These are phyloP conservation scores for Dermolepida albohirtum DNA, from an alignment of 2,888 invertebrate genomes.

Conservation along the genomic window DNA sequence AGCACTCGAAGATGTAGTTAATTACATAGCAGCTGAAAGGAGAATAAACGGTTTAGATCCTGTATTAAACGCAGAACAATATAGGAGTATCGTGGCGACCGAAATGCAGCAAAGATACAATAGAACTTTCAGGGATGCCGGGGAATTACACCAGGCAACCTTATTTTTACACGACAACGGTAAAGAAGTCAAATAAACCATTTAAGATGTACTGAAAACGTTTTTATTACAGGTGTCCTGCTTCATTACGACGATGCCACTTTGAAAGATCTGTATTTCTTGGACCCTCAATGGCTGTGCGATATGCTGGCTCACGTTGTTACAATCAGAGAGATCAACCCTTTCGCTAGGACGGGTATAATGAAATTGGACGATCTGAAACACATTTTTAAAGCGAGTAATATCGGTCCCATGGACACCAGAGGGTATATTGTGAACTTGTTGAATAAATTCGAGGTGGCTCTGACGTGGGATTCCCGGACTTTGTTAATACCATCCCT, in stretches of 20 bases:
- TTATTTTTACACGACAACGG: slow-evolving; percentile 98
- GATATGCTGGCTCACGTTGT: slow-evolving; percentile 98
- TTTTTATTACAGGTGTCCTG: slow-evolving; percentile 76
- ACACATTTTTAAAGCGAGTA: slow-evolving; percentile 91
- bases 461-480: slow-evolving; percentile 94
- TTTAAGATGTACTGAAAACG: background rate
- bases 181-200: slow-evolving; percentile 51
- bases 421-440: slow-evolving; percentile 88
- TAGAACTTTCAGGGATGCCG: slow-evolving; percentile 84
- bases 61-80: slow-evolving; percentile 85
- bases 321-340: slow-evolving; percentile 96
- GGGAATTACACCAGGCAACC: slow-evolving; percentile 95
- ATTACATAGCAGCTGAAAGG: slow-evolving; percentile 82
- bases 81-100: slow-evolving; percentile 71
- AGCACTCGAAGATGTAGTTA: slow-evolving; percentile 92
- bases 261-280: slow-evolving; percentile 92
- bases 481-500: slow-evolving; percentile 92
- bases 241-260: slow-evolving; percentile 96
- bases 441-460: slow-evolving; percentile 97
- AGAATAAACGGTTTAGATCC: slow-evolving; percentile 79
- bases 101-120: slow-evolving; percentile 78
- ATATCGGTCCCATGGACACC: slow-evolving; percentile 76
- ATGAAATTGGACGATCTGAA: slow-evolving; percentile 95
- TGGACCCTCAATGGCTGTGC: slow-evolving; percentile 98
- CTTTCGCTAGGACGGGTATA: slow-evolving; percentile 90